A percentile compares a stretch with the other conserved stretches of the same genome.
These are phyloP conservation scores for Simalia tracyae DNA, from an alignment of 2,797 vertebrate genomes.

Conservation along the genomic window DNA sequence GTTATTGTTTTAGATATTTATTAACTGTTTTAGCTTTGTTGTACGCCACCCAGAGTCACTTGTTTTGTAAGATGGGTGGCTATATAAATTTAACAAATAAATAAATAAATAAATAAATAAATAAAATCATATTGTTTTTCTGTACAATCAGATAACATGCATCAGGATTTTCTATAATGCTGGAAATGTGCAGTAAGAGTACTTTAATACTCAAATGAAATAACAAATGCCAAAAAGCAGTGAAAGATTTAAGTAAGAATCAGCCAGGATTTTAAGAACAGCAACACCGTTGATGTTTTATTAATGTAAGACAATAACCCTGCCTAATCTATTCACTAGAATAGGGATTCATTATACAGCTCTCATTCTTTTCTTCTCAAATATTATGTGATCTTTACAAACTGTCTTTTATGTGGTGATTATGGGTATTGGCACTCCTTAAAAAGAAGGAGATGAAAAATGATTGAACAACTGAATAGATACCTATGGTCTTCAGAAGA, in stretches of 20 bases:
- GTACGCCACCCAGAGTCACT: too few species aligned
- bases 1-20: too few species aligned
- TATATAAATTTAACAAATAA: too few species aligned
- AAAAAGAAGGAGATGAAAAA: slow-evolving; percentile 57
- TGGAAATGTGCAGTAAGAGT: not conserved
- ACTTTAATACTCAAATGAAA: not conserved
- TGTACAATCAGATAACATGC: not conserved
- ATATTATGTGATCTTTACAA: slow-evolving; percentile 63
- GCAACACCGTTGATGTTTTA: not conserved
- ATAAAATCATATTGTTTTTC: not conserved
- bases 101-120: too few species aligned
- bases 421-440: slow-evolving; percentile 48
- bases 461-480: slow-evolving; percentile 43
- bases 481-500: slow-evolving; percentile 52
- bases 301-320: slow-evolving; percentile 9
- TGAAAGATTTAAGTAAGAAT: slow-evolving; percentile 4
- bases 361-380: slow-evolving; percentile 22
- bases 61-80: too few species aligned
- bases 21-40: too few species aligned
- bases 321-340: slow-evolving; percentile 52
- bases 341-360: slow-evolving; percentile 12
- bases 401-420: slow-evolving; percentile 58
- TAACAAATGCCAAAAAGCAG: accelerated
- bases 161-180: not conserved
- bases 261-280: not conserved